A percentile compares a stretch with the other conserved stretches of the same genome.
Conservation (phyloP, 1,140 invertebrate genomes). For the Drosophila repletoides region DNA sequence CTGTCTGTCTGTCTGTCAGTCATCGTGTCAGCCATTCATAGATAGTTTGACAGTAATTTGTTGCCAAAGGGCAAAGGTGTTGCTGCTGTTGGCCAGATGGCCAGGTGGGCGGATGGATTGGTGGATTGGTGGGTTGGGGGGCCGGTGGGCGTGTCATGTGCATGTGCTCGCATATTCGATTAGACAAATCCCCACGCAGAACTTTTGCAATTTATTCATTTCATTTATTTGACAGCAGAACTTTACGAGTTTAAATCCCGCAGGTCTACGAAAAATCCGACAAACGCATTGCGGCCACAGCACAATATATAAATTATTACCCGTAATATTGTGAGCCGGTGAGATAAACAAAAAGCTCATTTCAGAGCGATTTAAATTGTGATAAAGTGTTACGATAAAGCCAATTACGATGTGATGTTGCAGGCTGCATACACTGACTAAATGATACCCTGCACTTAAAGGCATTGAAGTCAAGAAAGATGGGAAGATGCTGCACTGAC, state of each 20-base stretch:
- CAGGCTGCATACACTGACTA: not conserved
- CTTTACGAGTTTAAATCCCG: constrained; percentile 64
- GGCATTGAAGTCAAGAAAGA: no score
- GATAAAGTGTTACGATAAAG: constrained; percentile 13
- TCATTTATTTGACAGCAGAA: constrained; percentile 71
- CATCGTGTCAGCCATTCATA: not conserved
- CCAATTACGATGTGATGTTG: not conserved
- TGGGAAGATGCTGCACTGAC: no score
- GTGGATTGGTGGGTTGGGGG: no score
- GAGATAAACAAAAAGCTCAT: constrained; percentile 53
- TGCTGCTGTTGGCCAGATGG: no score
- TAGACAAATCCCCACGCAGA: constrained; percentile 57
- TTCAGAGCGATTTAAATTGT: constrained; percentile 43
- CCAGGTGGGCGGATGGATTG: no score
- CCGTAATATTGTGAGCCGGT: constrained; percentile 52
- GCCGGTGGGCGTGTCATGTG: not conserved
- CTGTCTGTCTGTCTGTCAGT: not conserved
- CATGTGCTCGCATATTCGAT: constrained; percentile 71
- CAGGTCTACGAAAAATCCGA: constrained; percentile 3
- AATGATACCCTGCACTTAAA: not conserved
- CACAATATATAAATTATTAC: constrained; percentile 66
- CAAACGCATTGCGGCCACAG: constrained; percentile 52
- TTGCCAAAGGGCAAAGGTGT: not conserved
- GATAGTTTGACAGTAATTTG: not conserved
- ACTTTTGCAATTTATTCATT: constrained; percentile 76